These are phyloP conservation scores for Arnoldichthys spilopterus DNA, from an alignment of 2,797 vertebrate genomes.

Conservation along the genomic window DNA sequence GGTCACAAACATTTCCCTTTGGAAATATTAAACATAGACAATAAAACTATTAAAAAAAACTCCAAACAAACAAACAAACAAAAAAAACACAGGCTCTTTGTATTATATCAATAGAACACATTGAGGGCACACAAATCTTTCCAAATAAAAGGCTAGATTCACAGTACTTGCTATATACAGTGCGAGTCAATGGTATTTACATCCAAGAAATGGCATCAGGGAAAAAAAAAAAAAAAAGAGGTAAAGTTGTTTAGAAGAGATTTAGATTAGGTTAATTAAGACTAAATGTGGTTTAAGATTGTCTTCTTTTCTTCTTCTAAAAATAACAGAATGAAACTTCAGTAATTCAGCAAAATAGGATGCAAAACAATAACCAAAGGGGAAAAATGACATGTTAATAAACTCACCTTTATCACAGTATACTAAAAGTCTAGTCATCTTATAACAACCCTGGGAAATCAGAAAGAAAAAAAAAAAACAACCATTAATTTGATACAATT, in stretches of 20 bases:
- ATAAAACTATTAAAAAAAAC: slow-evolving; percentile 11
- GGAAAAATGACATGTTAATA: not conserved
- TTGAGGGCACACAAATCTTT: not conserved
- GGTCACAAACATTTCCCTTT: not conserved
- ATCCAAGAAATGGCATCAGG: not conserved
- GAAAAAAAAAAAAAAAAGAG: not conserved
- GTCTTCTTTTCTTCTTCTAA: not conserved
- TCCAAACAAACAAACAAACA: too few species aligned
- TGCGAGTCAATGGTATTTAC: too few species aligned
- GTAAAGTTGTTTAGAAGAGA: not conserved
- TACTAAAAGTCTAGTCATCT: not conserved
- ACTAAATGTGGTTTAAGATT: not conserved
- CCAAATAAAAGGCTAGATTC: not conserved
- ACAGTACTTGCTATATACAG: not conserved
- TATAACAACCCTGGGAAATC: too few species aligned
- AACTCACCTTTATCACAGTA: not conserved
- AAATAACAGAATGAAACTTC: not conserved
- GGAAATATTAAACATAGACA: not conserved
- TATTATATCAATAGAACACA: not conserved
- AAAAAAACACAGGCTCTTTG: not conserved
- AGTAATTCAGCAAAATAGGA: not conserved
- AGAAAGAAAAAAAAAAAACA: not conserved
- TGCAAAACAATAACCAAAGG: too few species aligned
- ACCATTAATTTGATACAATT: too few species aligned
- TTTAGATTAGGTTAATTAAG: too few species aligned